Base-by-base conservation (phyloP, 2,888 invertebrate genomes). In the Tachina grossa region DNA sequence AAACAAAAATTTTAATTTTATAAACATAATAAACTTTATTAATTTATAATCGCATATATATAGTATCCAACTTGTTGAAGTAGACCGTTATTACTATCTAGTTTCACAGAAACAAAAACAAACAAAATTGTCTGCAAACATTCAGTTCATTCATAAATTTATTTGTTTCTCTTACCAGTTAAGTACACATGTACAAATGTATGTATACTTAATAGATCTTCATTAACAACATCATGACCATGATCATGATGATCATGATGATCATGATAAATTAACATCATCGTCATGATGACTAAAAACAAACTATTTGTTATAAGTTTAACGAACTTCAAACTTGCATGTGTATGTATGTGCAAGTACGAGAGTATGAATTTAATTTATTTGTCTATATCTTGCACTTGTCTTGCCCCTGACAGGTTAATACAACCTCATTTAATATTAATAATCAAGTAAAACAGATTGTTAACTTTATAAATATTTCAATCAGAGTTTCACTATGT, bases 31-130 rank as follows among this genome's bases (percentile, higher is more conserved):
- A 49, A 53, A 53, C 22, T 65, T 63, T n/a, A 51, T 41, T 49
- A 66, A 53, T 47, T 49, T 57, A 22, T 51, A 49, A 14, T 66
- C 13, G 49, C 41, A 72, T 55, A 82, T 53, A 57, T 1, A 2
- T 31, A 31, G 0, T 19, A 59, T 16, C 31, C 5, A 43, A 43
- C 61, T 19, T 13, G 19, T 57, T 63, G 49, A 45, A 19, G 16
- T 47, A 71, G 59, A 84, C 76, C 76, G 80, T 80, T 75, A 76
- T 84, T 41, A 80, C 76, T n/a, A n/a, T n/a, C n/a, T 68, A 66
- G 45, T 13, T 22, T n/a, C 57, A 51, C 41, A 74, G 31, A 65
- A 2, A 14, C 14, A 65, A 22, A 45, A 31, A 31, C 31, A 31
- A 31, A 31, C 31, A 31, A 49, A 31, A 65, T 49, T 65, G 47